A percentile compares a stretch with the other conserved stretches of the same genome.
phyloP scores from a whole-genome alignment of 2,113 vertebrate species.

The Paratilapia polleni region DNA sequence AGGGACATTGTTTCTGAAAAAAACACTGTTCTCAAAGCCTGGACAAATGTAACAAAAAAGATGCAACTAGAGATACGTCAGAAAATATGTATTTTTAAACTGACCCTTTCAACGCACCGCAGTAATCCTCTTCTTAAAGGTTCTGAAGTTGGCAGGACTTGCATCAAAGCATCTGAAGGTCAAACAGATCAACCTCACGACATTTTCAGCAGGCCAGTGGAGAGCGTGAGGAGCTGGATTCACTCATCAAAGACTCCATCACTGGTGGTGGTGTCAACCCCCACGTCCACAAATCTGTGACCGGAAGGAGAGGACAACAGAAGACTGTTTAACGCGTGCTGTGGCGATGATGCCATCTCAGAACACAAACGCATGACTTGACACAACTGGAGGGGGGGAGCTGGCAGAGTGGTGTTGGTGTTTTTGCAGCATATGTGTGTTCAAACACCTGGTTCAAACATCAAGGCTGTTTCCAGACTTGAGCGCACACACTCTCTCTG shows the following conservation, averaged over 20 bases:
- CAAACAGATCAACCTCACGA: slow-evolving; percentile 34
- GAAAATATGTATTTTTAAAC: neutral
- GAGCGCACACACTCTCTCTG: neutral
- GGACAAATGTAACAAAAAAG: neutral
- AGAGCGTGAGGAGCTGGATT: slow-evolving; percentile 23
- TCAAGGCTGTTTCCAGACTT: neutral
- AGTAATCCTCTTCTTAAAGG: neutral
- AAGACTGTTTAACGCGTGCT: slow-evolving; percentile 1
- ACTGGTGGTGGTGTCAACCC: neutral
- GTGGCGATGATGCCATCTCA: neutral
- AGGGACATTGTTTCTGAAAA: rapidly evolving
- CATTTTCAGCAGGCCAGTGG: slow-evolving; percentile 38
- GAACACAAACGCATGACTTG: neutral
- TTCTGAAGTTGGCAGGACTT: slow-evolving; percentile 24
- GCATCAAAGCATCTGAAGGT: slow-evolving; percentile 53
- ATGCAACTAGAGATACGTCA: neutral
- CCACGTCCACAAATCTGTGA: slow-evolving; percentile 42
- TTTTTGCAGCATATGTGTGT: neutral
- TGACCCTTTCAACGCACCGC: neutral
- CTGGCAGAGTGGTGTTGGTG: neutral
- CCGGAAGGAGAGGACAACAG: neutral
- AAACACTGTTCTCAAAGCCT: neutral
- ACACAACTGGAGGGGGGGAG: neutral
- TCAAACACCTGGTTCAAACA: neutral
- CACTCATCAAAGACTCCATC: slow-evolving; percentile 39